Base-by-base conservation (phyloP, 2,113 vertebrate species). In the Ciconia stormi region DNA sequence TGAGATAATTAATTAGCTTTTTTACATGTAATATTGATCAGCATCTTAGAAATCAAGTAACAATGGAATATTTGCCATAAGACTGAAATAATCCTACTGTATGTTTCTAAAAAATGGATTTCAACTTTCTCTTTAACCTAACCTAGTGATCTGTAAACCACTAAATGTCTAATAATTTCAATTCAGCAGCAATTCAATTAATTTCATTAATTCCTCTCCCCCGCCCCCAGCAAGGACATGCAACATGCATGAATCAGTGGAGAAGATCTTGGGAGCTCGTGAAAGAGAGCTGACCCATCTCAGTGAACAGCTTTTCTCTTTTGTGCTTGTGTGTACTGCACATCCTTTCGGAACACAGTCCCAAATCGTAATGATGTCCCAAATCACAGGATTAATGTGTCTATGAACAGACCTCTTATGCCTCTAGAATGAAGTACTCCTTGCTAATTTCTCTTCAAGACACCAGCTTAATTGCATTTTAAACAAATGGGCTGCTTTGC, bases 401-500 rank as follows among this genome's bases (percentile, higher is more conserved):
- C 98, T 98, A 98, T 97, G 97, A 98, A 98, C 98, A 98, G 97
- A 98, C 98, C 98, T 98, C 98, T 99, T 98, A 98, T 98, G 98
- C 98, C 98, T 98, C 98, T 98, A 98, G 98, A 99, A 99, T 98
- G 98, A 98, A 98, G 98, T 98, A 98, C 98, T 98, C 97, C 97
- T 98, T 98, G 97, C 98, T 99, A 99, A 99, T 99, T 99, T 99
- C 98, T 99, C 98, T 99, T 98, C 98, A 98, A 98, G 98, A 99
- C 98, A 98, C 98, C 97, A 98, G 97, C 98, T 99, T 99, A 99
- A 99, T 99, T 99, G 98, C 98, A 98, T 99, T 99, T 99, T 98
- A 98, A 99, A 99, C 99, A 99, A 99, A 99, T 99, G 99, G 98
- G 97, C 97, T 98, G 97, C 98, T 99, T 99, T 99, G 98, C 98